Conservation (phyloP, 2,113 vertebrate species). For the Calypte anna region DNA sequence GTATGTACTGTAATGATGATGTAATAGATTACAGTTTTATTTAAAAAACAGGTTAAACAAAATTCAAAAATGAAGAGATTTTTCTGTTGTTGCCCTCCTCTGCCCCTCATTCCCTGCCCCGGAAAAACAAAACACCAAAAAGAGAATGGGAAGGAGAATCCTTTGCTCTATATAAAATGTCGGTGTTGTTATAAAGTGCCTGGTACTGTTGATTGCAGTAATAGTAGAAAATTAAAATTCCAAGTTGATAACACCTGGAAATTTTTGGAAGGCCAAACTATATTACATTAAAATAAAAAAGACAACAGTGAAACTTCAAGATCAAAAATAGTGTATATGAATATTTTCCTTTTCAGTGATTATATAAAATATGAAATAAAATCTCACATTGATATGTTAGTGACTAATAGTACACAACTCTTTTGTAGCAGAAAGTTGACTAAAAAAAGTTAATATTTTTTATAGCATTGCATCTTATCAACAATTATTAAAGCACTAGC, state of each 20-base stretch:
- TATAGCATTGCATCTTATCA: background rate
- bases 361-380: background rate
- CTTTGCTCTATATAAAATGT: background rate
- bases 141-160: background rate
- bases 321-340: background rate
- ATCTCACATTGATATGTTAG: background rate
- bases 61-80: background rate
- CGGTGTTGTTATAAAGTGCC: background rate
- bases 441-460: background rate
- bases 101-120: no score
- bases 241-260: background rate
- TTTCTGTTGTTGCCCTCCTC: background rate
- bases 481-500: background rate
- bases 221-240: background rate
- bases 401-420: background rate
- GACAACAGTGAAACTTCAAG: background rate
- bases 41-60: conserved; percentile 22
- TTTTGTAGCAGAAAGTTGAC: background rate
- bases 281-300: background rate
- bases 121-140: background rate
- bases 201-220: background rate
- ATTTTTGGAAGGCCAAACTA: background rate
- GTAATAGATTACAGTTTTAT: conserved; percentile 29
- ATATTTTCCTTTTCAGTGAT: background rate
- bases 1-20: background rate